Conservation (phyloP, 2,888 invertebrate species). For the Polietes domitor region DNA sequence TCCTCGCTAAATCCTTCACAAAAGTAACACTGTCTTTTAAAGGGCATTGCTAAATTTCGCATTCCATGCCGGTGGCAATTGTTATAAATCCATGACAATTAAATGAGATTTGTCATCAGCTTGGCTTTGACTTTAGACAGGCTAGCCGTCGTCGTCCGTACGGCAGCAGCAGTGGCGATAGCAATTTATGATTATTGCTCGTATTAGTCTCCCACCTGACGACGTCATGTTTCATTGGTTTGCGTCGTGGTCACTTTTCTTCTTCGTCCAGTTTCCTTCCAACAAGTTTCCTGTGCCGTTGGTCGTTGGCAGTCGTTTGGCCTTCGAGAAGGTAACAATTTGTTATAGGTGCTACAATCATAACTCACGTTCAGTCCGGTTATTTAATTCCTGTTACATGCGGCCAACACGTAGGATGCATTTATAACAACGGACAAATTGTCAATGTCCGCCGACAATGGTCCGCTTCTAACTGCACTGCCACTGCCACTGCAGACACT, state of each 20-base stretch:
- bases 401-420: conserved; percentile 66
- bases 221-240: conserved; percentile 41
- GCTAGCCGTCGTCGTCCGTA: not conserved
- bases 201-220: conserved; percentile 42
- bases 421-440: conserved; percentile 68
- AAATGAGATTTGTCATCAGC: conserved; percentile 64
- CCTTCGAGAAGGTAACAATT: conserved; percentile 61
- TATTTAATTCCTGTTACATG: conserved; percentile 64
- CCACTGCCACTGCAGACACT: not conserved
- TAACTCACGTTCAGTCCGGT: conserved; percentile 65
- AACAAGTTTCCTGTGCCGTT: conserved; percentile 4
- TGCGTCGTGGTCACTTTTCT: not conserved
- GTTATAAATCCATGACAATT: conserved; percentile 61
- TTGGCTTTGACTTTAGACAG: conserved; percentile 54
- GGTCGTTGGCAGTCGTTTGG: conserved; percentile 4
- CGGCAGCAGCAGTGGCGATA: not conserved
- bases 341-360: conserved; percentile 67
- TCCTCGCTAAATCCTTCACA: too few species aligned
- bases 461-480: not conserved
- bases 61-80: not conserved
- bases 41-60: too few species aligned
- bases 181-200: conserved; percentile 60
- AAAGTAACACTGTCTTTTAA: too few species aligned
- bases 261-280: not conserved
- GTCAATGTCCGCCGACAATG: conserved; percentile 64